Evolutionary conservation across 1,140 invertebrate genomes (phyloP).

Genomic region (Cydia amplana): DNA sequence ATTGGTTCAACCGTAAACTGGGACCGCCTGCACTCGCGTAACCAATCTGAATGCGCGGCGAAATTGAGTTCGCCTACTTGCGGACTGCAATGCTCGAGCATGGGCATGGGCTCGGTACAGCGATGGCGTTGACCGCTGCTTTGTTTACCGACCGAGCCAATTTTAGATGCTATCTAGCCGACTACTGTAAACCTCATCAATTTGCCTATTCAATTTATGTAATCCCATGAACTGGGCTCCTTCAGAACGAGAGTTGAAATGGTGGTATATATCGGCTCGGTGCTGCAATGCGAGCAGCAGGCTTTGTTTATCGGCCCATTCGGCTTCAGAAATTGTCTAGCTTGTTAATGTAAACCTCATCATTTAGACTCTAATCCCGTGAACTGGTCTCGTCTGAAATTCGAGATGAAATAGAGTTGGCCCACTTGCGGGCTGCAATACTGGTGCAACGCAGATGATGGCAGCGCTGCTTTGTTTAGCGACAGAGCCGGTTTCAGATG

Average conservation of each 20-base stretch:
- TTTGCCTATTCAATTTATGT: conserved; percentile 5
- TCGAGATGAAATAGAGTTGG: conserved; percentile 34
- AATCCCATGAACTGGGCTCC: no score
- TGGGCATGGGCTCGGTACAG: conserved; percentile 31
- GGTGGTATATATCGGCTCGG: conserved; percentile 23
- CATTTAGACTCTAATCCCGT: not conserved
- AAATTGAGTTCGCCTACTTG: conserved; percentile 38
- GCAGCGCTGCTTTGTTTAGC: conserved; percentile 57
- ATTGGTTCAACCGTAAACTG: no score
- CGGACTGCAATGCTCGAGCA: conserved; percentile 34
- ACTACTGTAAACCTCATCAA: conserved; percentile 11
- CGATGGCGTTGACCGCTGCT: conserved; percentile 62
- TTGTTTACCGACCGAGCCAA: conserved; percentile 60
- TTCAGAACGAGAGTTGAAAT: no score
- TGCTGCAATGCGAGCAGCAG: conserved; percentile 28
- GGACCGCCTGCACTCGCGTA: no score
- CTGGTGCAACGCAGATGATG: conserved; percentile 50
- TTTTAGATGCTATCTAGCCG: conserved; percentile 32
- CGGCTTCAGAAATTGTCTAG: conserved; percentile 29
- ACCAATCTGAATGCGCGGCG: not conserved
- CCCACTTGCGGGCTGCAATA: conserved; percentile 36
- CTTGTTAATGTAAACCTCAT: not conserved
- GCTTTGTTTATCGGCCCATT: conserved; percentile 61
- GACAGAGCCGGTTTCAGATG: conserved; percentile 44
- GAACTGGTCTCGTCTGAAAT: not conserved